Percentiles rank a stretch among this genome's conserved stretches.
Conservation (phyloP, 2,888 invertebrate genomes). For the Mesoligia furuncula region DNA sequence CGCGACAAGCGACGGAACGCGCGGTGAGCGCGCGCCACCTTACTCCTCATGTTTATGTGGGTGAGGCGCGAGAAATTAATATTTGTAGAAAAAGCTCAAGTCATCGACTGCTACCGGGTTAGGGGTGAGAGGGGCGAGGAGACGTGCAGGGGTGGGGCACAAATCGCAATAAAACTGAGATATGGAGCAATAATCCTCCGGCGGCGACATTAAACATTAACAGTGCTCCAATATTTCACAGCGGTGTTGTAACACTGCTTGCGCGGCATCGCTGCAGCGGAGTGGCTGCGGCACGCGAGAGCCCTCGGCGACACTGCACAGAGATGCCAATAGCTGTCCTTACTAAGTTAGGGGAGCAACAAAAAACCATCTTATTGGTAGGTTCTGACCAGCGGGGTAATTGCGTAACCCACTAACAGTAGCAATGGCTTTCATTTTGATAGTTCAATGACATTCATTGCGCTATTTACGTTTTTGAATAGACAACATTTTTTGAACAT, state of each 20-base stretch:
- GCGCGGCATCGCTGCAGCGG: background rate
- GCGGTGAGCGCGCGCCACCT: background rate
- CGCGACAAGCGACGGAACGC: background rate
- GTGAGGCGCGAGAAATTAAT: slow-evolving; percentile 42
- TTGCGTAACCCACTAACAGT: no score
- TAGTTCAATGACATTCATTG: no score
- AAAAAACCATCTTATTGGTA: background rate
- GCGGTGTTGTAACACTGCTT: slow-evolving; percentile 5
- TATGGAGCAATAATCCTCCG: slow-evolving; percentile 64
- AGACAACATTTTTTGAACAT: no score
- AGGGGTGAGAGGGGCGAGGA: background rate
- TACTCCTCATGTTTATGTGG: background rate
- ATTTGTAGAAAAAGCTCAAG: slow-evolving; percentile 45
- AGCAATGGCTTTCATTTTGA: no score
- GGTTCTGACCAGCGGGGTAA: background rate
- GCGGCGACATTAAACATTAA: slow-evolving; percentile 62
- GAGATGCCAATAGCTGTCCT: background rate
- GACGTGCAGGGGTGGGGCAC: slow-evolving; percentile 4
- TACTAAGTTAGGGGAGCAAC: background rate
- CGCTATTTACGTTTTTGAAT: no score
- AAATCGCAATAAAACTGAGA: slow-evolving; percentile 68
- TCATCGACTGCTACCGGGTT: slow-evolving; percentile 11
- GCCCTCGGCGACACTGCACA: no score
- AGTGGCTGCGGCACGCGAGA: background rate
- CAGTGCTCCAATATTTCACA: slow-evolving; percentile 43